Evolutionary conservation across 2,888 invertebrate species (phyloP), one percentile per base, ranked within the genome.

Genomic region (Baronia brevicornis): DNA sequence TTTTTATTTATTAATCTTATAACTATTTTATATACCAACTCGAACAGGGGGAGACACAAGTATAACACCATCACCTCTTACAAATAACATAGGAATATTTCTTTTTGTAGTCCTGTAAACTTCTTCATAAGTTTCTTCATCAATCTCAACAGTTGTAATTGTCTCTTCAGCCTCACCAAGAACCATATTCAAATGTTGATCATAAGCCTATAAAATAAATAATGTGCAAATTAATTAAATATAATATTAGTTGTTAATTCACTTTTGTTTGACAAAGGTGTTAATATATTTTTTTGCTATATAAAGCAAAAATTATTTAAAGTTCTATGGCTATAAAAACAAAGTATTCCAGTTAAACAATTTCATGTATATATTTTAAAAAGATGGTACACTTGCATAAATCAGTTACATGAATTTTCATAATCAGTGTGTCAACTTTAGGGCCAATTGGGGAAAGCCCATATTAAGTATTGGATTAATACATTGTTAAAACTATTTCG

Each of bases 101-200:
- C 98, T 88, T 73, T 97, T 97, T 4, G 96, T 97, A 6, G 96
- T 95, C 66, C 97, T 93, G 70, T 98, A 98, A 1, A 99, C 96
- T 86, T 99, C 98, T 85, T 99, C 99, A 65, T 97, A 99, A 0
- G 98, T 97, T 85, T 97, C 97, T 69, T 97, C 97, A 68, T 97
- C 97, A 50, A 97, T 96, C 87, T 97, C 96, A 14, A 98, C 94
- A 4, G 97, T 96, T 7, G 98, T 99, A 7, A 99, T 96, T 0
- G 95, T 96, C 82, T 98, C 98, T 78, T 98, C 98, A 0, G 97
- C 97, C 79, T 98, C 98, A 15, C 97, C 96, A 20, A 99, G 85
- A 1, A 99, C 96, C 97, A 99, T 98, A 66, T 99, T 99, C 57
- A 99, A 88, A 86, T 99, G 99, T 70, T 99, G 99, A 82, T 99